Percentiles rank a stretch among this genome's conserved stretches.
Evolutionary conservation across 2,797 vertebrate species (phyloP).

Genomic region (Sciurus carolinensis): DNA sequence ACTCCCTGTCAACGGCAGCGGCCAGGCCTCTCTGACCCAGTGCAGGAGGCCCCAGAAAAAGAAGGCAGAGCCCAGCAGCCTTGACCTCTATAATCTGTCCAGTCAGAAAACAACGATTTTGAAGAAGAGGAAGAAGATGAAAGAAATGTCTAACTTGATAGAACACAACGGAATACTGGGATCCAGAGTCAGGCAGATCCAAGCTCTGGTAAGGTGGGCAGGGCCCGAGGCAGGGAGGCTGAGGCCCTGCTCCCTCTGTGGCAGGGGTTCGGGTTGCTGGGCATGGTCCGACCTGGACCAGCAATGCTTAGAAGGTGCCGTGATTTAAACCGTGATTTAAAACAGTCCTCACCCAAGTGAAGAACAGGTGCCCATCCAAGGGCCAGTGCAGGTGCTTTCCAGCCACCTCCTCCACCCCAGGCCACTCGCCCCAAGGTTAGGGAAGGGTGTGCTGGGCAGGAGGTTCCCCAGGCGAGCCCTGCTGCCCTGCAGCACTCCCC

Average conservation of each 20-base stretch:
- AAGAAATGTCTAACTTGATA: slow-evolving; percentile 59
- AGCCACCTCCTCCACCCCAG: fast-evolving
- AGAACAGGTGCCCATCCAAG: fast-evolving
- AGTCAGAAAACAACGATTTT: slow-evolving; percentile 80
- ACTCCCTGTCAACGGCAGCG: slow-evolving; percentile 59
- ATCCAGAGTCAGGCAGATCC: slow-evolving; percentile 63
- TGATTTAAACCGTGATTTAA: fast-evolving
- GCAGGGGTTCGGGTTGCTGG: fast-evolving
- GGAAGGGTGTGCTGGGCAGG: not conserved
- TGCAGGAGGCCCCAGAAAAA: slow-evolving; percentile 74
- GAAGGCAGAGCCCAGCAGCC: slow-evolving; percentile 57
- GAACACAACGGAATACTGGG: slow-evolving; percentile 75
- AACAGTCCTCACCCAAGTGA: not conserved
- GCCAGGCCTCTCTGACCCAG: not conserved
- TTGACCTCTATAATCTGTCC: slow-evolving; percentile 58
- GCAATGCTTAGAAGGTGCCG: not conserved
- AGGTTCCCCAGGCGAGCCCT: fast-evolving
- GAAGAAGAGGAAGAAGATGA: slow-evolving; percentile 87
- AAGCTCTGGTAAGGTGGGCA: slow-evolving; percentile 61
- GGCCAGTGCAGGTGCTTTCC: not conserved
- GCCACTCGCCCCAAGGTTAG: fast-evolving
- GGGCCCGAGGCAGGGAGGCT: not conserved
- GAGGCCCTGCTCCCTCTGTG: not conserved
- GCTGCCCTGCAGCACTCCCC: fast-evolving
- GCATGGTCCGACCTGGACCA: not conserved